Conservation (phyloP, 35 echinoderm and acorn worm genomes). For the Ophioderma brevispina region DNA sequence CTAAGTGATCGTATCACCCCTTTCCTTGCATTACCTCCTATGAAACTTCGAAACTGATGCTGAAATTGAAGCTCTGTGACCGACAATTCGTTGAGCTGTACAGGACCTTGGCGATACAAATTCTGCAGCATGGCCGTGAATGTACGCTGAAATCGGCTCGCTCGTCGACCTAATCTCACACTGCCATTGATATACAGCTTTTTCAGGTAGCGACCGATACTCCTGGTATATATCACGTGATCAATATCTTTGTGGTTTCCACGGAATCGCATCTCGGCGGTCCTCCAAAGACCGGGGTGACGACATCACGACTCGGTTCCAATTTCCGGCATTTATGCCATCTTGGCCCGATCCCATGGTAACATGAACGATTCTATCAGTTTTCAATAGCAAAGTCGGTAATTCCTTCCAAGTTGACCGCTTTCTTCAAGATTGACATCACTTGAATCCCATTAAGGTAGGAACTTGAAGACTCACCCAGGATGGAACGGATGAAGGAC, state of each 20-base stretch:
- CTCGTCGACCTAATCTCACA: slow-evolving; percentile 49
- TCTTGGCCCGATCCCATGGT: slow-evolving; percentile 6
- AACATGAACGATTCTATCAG: slow-evolving; percentile 8
- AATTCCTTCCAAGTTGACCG: no score
- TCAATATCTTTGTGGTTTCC: slow-evolving; percentile 59
- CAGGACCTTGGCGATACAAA: slow-evolving; percentile 76
- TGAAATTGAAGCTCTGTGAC: slow-evolving; percentile 76
- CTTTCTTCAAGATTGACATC: no score
- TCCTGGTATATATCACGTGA: slow-evolving; percentile 64
- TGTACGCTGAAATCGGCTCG: slow-evolving; percentile 60
- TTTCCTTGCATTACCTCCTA: slow-evolving; percentile 11
- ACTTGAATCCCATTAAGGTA: no score
- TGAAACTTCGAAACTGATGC: slow-evolving; percentile 50
- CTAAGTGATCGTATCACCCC: slow-evolving; percentile 70
- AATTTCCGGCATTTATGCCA: slow-evolving; percentile 52
- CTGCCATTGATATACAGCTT: slow-evolving; percentile 51
- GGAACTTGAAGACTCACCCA: no score
- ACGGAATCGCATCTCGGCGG: slow-evolving; percentile 56
- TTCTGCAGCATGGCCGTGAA: slow-evolving; percentile 81
- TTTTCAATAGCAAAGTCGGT: not conserved
- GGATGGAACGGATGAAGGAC: no score
- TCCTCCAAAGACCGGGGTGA: slow-evolving; percentile 81
- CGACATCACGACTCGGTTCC: slow-evolving; percentile 63
- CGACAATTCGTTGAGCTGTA: slow-evolving; percentile 74
- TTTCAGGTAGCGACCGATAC: slow-evolving; percentile 70